Evolutionary conservation across 2,888 invertebrate species (phyloP), one percentile per base, ranked within the genome.

Genomic region (Byasa hedistus): DNA sequence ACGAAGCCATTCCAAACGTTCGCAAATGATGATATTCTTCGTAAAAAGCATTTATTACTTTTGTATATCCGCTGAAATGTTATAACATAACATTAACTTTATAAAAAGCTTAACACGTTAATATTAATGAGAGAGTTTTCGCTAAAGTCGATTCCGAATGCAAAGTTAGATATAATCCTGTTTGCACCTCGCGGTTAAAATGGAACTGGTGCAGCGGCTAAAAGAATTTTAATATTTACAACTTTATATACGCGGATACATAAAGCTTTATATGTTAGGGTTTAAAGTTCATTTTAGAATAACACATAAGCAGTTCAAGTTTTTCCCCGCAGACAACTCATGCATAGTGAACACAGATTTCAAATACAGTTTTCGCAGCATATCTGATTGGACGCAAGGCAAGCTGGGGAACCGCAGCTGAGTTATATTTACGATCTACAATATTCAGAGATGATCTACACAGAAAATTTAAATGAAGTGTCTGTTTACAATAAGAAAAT

Each of bases 201-300:
- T 86, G 85, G 80, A 87, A 85, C 81, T 78, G 79, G 84, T 80
- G 79, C 79, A 79, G 77, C 79, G 80, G 75, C 80, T 85, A 84
- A 87, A 83, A 83, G 85, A 86, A 86, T 87, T 87, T 84, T 79
- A 82, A 78, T 76, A 69, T 69, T 69, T 61, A 66, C 80, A 72
- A 77, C 61, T 36, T 66, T 75, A 60, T 22, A 54, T 24, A 0
- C 22, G 36, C 64, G 21, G 8, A 27, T n/a, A 1, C 4, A 10
- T n/a, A 10, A 17, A 3, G 19, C 17, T 57, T 52, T 54, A 1
- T n/a, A 10, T 3, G 15, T 19, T 10, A 3, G 10, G 32, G 0
- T 0, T 8, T 3, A 64, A 23, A n/a, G 52, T 57, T 64, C 51
- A 64, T 36, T n/a, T 32, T 64, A 8, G 2, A 23, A n/a, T 23